These are phyloP conservation scores for Nerophis ophidion DNA, from an alignment of 2,113 vertebrate species.

Conservation along the genomic window DNA sequence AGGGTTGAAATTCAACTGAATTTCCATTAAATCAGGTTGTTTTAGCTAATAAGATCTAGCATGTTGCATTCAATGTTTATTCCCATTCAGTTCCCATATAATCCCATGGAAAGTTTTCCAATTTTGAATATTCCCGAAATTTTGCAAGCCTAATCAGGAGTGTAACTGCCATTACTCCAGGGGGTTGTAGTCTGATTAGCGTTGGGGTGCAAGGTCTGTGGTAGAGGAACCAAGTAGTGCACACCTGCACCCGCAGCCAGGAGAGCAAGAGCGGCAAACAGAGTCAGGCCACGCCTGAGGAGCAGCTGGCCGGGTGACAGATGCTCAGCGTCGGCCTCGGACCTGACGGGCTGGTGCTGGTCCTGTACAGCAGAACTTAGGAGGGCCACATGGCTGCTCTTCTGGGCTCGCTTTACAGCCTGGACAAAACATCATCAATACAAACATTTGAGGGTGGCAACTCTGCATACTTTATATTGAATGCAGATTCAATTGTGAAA, in stretches of 20 bases:
- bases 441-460: background rate
- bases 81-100: too few relatives aligned
- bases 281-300: constrained; percentile 58
- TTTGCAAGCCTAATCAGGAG: constrained; percentile 7
- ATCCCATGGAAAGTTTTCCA: too few relatives aligned
- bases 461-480: too few relatives aligned
- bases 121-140: too few relatives aligned
- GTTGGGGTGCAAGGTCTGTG: constrained; percentile 41
- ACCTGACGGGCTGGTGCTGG: background rate
- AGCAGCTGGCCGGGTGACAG: constrained; percentile 65
- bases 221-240: constrained; percentile 54
- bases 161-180: constrained; percentile 38
- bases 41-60: too few relatives aligned
- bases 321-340: background rate
- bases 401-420: constrained; percentile 55
- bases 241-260: constrained; percentile 49
- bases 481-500: too few relatives aligned
- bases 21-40: too few relatives aligned
- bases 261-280: constrained; percentile 44
- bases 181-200: constrained; percentile 16
- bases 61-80: too few relatives aligned
- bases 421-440: constrained; percentile 22
- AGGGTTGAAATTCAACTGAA: too few relatives aligned
- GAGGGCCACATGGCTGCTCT: constrained; percentile 8
- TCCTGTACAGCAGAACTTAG: constrained; percentile 1